A percentile compares a stretch with the other conserved stretches of the same genome.
Evolutionary conservation across 2,888 invertebrate species (phyloP).

Genomic region (Pegoplata infirma): DNA sequence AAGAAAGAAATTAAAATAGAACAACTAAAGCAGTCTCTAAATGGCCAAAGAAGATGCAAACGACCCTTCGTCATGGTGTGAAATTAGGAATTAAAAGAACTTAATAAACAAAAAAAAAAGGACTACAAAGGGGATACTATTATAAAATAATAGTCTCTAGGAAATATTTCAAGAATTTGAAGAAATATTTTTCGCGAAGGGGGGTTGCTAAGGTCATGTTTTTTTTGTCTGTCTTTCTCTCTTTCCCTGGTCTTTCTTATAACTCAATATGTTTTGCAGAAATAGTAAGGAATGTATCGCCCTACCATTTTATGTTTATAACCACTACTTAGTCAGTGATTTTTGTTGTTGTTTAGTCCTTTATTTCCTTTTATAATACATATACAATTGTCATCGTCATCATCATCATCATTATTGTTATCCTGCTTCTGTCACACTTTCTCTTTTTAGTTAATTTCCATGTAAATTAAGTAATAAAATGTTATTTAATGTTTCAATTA

Average conservation of each 20-base stretch:
- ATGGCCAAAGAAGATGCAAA: slow-evolving; percentile 23
- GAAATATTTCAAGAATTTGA: slow-evolving; percentile 54
- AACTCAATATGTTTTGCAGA: too few species aligned
- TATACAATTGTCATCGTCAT: slow-evolving; percentile 52
- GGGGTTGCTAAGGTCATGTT: slow-evolving; percentile 42
- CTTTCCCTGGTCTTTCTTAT: too few species aligned
- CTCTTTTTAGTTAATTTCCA: slow-evolving; percentile 74
- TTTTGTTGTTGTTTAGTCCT: slow-evolving; percentile 51
- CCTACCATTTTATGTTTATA: slow-evolving; percentile 24
- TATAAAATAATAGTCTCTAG: background rate
- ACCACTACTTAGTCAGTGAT: slow-evolving; percentile 61
- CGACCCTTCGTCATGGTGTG: slow-evolving; percentile 60
- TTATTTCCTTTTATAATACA: too few species aligned
- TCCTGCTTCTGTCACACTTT: slow-evolving; percentile 13
- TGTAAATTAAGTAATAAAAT: slow-evolving; percentile 77
- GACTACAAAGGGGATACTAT: slow-evolving; percentile 5
- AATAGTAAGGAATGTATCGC: too few species aligned
- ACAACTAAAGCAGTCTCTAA: slow-evolving; percentile 35
- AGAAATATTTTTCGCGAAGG: slow-evolving; percentile 24
- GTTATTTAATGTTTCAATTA: slow-evolving; percentile 76
- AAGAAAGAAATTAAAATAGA: slow-evolving; percentile 42
- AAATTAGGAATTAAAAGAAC: slow-evolving; percentile 58
- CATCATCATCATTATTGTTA: slow-evolving; percentile 21
- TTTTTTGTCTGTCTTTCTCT: background rate
- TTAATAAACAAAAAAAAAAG: slow-evolving; percentile 46